Conservation (phyloP, 92 coral and sea anemone species). For the Pocillopora meandrina region DNA sequence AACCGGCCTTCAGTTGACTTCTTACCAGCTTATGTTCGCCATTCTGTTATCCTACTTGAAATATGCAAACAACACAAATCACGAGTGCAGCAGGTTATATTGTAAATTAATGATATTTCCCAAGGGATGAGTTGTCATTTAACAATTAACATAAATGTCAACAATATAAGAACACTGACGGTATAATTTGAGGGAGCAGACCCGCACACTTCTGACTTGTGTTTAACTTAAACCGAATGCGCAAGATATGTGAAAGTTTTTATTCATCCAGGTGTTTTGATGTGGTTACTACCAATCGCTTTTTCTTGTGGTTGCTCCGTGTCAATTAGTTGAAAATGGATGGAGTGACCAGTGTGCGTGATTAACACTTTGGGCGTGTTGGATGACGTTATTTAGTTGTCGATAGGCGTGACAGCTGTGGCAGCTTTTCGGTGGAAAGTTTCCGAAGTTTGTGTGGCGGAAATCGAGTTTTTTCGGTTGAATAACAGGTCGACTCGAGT, state of each 20-base stretch:
- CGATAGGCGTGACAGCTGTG: neutral
- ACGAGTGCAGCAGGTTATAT: constrained; percentile 7
- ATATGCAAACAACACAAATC: constrained; percentile 7
- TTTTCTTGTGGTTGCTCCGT: neutral
- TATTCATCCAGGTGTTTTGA: neutral
- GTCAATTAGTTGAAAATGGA: neutral
- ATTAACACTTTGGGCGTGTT: neutral
- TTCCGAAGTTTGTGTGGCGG: neutral
- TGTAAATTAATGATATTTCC: constrained; percentile 27
- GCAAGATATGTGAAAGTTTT: neutral
- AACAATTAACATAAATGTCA: constrained; percentile 11
- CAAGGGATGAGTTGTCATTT: constrained; percentile 19
- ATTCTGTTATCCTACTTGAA: neutral
- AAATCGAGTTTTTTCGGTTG: neutral
- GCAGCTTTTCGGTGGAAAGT: neutral
- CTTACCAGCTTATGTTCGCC: neutral
- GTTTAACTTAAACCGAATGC: neutral
- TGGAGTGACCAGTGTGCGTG: neutral
- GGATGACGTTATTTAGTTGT: neutral
- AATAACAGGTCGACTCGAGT: neutral
- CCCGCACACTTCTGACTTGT: neutral
- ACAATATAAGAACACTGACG: neutral
- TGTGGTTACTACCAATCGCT: neutral
- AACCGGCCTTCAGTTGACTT: neutral
- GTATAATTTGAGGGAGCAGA: neutral